A percentile compares a stretch with the other conserved stretches of the same genome.
Evolutionary conservation across 2,797 vertebrate species (phyloP).

Genomic region (Hypotaenidia philippensis): DNA sequence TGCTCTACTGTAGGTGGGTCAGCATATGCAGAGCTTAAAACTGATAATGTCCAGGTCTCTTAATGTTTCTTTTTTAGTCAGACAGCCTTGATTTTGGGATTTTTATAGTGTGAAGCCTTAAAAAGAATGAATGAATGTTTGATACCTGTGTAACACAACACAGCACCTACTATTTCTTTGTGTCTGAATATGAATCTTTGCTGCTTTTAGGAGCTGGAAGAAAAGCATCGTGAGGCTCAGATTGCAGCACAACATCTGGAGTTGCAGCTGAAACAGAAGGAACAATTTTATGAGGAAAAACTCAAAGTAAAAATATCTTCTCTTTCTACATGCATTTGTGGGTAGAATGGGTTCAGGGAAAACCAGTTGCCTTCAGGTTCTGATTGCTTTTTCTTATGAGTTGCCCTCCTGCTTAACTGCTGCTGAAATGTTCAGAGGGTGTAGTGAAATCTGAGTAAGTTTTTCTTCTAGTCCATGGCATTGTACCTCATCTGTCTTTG

Average conservation of each 20-base stretch:
- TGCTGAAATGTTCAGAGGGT: not conserved
- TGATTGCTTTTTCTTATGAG: not conserved
- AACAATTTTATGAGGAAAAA: slow-evolving; percentile 96
- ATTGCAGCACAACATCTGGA: slow-evolving; percentile 94
- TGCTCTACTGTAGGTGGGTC: not conserved
- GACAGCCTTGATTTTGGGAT: not conserved
- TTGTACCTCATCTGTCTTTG: not conserved
- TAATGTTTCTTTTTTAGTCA: not conserved
- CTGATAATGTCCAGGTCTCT: not conserved
- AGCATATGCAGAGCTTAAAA: not conserved
- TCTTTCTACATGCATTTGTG: not conserved
- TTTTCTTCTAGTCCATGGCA: not conserved
- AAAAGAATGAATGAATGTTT: not conserved
- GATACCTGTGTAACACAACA: not conserved
- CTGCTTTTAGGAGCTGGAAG: slow-evolving; percentile 92
- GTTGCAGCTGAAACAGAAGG: slow-evolving; percentile 95
- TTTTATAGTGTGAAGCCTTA: not conserved
- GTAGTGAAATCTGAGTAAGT: not conserved
- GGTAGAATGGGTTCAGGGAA: not conserved
- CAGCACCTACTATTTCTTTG: not conserved
- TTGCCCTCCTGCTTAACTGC: not conserved
- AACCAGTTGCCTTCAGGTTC: slow-evolving; percentile 13
- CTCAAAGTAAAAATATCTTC: slow-evolving; percentile 88
- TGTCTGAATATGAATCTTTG: slow-evolving; percentile 49
- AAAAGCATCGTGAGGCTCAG: slow-evolving; percentile 95